These are phyloP conservation scores for Epirrhoe alternata DNA, from an alignment of 2,888 invertebrate species.

Conservation along the genomic window DNA sequence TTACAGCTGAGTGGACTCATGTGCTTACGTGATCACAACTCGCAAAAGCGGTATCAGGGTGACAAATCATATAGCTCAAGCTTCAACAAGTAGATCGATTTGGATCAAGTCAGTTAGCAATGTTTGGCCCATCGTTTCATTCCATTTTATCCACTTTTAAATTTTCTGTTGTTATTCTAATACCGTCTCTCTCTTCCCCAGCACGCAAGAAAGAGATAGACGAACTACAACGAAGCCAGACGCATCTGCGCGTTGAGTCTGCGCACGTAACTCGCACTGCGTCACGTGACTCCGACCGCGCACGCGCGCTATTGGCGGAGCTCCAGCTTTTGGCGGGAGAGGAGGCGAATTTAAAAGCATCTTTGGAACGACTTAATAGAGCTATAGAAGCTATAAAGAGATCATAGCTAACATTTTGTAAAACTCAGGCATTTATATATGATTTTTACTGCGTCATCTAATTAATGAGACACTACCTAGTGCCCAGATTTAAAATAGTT, in stretches of 20 bases:
- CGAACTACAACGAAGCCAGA: slow-evolving; percentile 76
- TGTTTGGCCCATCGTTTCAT: too few relatives aligned
- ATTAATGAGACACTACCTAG: too few relatives aligned
- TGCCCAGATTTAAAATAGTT: too few relatives aligned
- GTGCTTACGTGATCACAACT: neutral
- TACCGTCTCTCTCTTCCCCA: slow-evolving; percentile 56
- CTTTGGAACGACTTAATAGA: slow-evolving; percentile 57
- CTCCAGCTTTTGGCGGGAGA: slow-evolving; percentile 63
- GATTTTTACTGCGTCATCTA: too few relatives aligned
- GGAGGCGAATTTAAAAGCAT: slow-evolving; percentile 56
- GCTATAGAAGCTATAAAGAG: slow-evolving; percentile 49
- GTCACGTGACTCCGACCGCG: slow-evolving; percentile 68
- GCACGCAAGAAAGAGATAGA: slow-evolving; percentile 78
- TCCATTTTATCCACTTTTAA: neutral
- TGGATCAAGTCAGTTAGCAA: too few relatives aligned
- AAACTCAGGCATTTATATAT: neutral
- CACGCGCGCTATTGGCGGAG: slow-evolving; percentile 71
- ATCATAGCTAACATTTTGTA: neutral
- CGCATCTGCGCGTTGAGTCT: slow-evolving; percentile 76
- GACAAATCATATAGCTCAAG: too few relatives aligned
- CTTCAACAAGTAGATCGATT: too few relatives aligned
- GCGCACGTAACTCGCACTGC: slow-evolving; percentile 78
- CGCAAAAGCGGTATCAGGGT: too few relatives aligned
- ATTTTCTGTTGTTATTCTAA: neutral
- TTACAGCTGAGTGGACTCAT: neutral